phyloP scores from a whole-genome alignment of 2,888 invertebrate species.

The Monoplex corrugatus region DNA sequence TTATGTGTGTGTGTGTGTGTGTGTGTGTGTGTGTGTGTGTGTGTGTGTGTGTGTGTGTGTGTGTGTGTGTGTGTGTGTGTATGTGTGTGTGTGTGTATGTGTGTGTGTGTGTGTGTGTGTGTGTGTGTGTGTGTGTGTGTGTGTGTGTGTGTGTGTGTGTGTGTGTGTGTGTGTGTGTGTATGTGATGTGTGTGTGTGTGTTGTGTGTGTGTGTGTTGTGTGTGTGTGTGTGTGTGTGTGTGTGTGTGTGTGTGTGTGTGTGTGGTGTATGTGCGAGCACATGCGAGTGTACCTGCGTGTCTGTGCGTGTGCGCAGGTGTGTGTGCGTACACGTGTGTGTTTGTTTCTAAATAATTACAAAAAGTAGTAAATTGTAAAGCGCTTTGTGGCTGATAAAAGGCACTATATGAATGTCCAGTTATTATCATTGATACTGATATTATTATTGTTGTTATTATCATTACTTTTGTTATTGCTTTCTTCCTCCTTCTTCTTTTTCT shows the following conservation, averaged over 20 bases:
- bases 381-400: neutral
- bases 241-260: no score
- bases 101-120: neutral
- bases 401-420: no score
- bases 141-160: neutral
- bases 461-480: no score
- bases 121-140: neutral
- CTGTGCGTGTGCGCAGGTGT: neutral
- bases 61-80: neutral
- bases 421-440: no score
- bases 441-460: no score
- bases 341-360: neutral
- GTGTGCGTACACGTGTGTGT: neutral
- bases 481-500: no score
- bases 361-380: no score
- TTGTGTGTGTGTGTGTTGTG: neutral
- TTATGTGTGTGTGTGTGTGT: neutral
- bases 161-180: conserved; percentile 18
- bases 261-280: neutral
- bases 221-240: neutral
- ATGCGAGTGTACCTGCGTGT: neutral
- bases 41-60: neutral
- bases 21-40: conserved; percentile 2
- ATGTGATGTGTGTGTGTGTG: neutral
- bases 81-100: neutral